Percentiles rank a stretch among this genome's conserved stretches.
phyloP scores from a whole-genome alignment of 1,140 invertebrate genomes.

The Brachionus sp. region DNA sequence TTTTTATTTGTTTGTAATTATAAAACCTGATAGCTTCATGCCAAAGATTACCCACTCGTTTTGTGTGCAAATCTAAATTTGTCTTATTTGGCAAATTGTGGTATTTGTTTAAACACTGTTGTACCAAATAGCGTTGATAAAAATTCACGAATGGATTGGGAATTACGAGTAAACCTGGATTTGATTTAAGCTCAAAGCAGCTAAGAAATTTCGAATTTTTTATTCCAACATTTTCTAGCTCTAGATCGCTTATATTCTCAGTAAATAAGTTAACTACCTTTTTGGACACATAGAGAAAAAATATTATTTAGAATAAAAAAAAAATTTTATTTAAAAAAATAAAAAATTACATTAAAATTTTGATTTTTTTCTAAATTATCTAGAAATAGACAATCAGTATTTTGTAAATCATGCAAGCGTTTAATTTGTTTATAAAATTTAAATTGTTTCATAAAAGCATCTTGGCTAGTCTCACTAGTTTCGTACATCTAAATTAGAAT shows the following conservation, averaged over 20 bases:
- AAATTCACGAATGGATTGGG: conserved; percentile 73
- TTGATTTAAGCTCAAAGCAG: background rate
- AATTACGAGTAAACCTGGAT: conserved; percentile 71
- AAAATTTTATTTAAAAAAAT: background rate
- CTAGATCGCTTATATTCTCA: background rate
- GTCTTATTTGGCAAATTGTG: conserved; percentile 71
- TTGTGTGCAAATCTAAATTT: conserved; percentile 68
- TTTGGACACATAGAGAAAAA: background rate
- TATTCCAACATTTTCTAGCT: background rate
- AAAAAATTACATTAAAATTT: conserved; percentile 20
- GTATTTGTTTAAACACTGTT: conserved; percentile 72
- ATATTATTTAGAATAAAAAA: too few relatives aligned
- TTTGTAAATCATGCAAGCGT: background rate
- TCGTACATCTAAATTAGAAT: conserved; percentile 35
- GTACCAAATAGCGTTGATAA: conserved; percentile 78
- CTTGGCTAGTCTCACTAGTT: background rate
- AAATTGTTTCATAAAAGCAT: conserved; percentile 34
- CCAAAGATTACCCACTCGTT: conserved; percentile 1
- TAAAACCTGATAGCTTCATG: background rate
- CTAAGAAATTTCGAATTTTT: background rate
- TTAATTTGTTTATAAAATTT: conserved; percentile 20
- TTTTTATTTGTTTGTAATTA: background rate
- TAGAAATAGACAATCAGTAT: background rate
- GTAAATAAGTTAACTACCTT: background rate
- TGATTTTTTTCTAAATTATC: conserved; percentile 10